Evolutionary conservation across 2,113 vertebrate species (phyloP).

Genomic region (Ramphastos sulfuratus): DNA sequence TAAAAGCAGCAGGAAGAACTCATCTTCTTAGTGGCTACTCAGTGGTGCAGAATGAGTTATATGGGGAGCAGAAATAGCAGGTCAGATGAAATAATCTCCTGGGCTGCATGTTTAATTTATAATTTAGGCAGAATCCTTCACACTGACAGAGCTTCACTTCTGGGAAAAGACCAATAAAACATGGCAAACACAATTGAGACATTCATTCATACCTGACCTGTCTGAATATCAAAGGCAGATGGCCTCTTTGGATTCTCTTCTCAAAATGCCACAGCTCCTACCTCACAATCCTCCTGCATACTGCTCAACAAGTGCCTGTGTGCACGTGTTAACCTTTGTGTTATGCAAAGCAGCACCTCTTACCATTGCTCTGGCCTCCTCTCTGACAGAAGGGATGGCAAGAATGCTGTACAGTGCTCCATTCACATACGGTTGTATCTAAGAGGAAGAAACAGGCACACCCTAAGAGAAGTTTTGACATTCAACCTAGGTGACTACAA

Average conservation of each 20-base stretch:
- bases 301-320: neutral
- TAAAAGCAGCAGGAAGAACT: neutral
- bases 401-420: constrained; percentile 94
- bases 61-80: neutral
- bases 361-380: constrained; percentile 95
- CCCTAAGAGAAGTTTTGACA: neutral
- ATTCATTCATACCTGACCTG: neutral
- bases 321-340: neutral
- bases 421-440: constrained; percentile 94
- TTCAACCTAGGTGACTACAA: neutral
- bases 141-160: neutral
- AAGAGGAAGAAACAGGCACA: neutral
- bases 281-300: neutral
- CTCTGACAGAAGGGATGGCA: constrained; percentile 84
- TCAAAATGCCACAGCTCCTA: neutral
- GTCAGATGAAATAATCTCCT: neutral
- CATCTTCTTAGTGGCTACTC: neutral
- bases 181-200: neutral
- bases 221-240: neutral
- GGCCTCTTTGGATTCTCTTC: neutral
- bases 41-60: neutral
- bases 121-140: neutral
- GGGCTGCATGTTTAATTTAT: neutral
- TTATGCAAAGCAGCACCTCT: constrained; percentile 48
- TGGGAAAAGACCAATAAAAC: neutral